A percentile compares a stretch with the other conserved stretches of the same genome.
Conservation (phyloP, 2,888 invertebrate genomes). For the Ectemnius lituratus region DNA sequence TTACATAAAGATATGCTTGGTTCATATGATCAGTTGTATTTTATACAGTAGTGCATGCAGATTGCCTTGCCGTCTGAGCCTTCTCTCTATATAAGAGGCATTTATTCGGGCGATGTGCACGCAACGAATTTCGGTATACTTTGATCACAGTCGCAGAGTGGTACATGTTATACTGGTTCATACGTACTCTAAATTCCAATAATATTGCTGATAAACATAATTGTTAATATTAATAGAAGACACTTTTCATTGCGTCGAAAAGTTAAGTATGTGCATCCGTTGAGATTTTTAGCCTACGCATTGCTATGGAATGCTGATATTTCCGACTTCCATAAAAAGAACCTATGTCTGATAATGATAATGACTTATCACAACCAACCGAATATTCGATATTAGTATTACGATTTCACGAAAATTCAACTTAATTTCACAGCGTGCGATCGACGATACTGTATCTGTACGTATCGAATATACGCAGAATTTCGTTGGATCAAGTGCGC, state of each 20-base stretch:
- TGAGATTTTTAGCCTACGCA: neutral
- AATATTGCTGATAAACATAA: constrained; percentile 28
- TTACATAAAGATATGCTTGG: constrained; percentile 20
- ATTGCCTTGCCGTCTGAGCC: constrained; percentile 23
- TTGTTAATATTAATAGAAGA: constrained; percentile 12
- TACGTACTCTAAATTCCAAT: constrained; percentile 32
- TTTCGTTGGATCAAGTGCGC: neutral
- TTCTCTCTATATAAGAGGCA: neutral
- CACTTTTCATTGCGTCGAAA: constrained; percentile 1
- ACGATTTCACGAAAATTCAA: constrained; percentile 17
- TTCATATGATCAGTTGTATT: constrained; percentile 31
- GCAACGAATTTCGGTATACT: constrained; percentile 31
- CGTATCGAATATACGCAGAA: neutral
- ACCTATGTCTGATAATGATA: constrained; percentile 28
- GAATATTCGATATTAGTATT: constrained; percentile 37
- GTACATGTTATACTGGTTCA: constrained; percentile 33
- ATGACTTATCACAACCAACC: constrained; percentile 46
- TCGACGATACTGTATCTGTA: constrained; percentile 18
- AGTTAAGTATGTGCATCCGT: neutral
- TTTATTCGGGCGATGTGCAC: neutral
- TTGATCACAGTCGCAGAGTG: constrained; percentile 57
- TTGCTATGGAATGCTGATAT: neutral
- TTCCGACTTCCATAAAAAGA: constrained; percentile 3
- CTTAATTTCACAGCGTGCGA: constrained; percentile 19
- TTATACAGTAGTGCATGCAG: constrained; percentile 43